Base-by-base conservation (phyloP, 2,113 vertebrate species). In the Hydrolagus affinis region DNA sequence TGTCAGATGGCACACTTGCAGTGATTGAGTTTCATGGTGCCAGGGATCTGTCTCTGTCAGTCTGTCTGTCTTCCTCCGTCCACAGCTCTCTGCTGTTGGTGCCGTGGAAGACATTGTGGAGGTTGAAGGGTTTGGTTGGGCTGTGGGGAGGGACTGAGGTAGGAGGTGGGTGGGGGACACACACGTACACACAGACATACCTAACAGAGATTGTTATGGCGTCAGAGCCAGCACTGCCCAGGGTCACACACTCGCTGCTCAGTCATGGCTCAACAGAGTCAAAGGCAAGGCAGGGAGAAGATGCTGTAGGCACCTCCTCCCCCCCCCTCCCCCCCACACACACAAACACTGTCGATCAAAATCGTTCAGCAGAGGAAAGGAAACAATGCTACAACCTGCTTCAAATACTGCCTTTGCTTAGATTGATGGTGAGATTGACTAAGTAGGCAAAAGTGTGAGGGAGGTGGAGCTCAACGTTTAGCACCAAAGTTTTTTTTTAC, bases 171-270 rank as follows among this genome's bases (percentile, higher is more conserved):
- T 44, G 6, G 44, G 1, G 44, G 44, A 44, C 44, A 44, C 44
- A 44, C 44, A 44, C 44, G 6, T 6, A 44, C 44, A 44, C 44
- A 44, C 44, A 83, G 8, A 66, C 66, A 32, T 68, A 11, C 78
- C 25, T 30, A 83, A 83, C 25, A 78, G 12, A 64, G 60, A 83
- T 83, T 66, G 10, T 83, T 83, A 62, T 83, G 66, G 78, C 78
- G 62, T 83, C 78, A 83, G 62, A 68, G 32, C 21, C n/a, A 32
- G 62, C 25, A 60, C 60, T 12, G 56, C 77, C n/a, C 60, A 30
- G 77, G 14, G 15, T 83, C 25, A 83, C 30, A 64, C 77, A 66
- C 59, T 83, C 60, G 78, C 78, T 83, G 25, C 62, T 83, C 15
- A 83, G 62, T 11, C 21, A 8, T 32, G 62, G n/a, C n/a, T n/a